Evolutionary conservation across 2,113 vertebrate genomes (phyloP).

Genomic region (Hipposideros armiger): DNA sequence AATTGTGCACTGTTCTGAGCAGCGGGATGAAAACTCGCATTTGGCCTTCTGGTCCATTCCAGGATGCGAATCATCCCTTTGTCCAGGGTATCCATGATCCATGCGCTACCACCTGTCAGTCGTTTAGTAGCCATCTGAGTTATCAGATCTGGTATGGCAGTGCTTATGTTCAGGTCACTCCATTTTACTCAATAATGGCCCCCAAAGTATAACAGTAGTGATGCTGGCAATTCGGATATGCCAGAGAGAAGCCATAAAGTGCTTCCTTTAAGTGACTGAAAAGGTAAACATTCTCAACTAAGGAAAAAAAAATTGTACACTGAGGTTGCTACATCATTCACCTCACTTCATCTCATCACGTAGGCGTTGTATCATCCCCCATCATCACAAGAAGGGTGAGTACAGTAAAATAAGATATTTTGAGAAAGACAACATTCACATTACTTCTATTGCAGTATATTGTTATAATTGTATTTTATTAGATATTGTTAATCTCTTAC

Average conservation of each 20-base stretch:
- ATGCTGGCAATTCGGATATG: background rate
- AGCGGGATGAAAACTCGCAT: background rate
- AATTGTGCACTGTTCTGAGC: background rate
- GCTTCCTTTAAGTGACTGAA: background rate
- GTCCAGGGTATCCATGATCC: background rate
- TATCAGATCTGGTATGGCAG: background rate
- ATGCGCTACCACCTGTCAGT: background rate
- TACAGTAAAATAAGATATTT: background rate
- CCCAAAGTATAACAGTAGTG: background rate
- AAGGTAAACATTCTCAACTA: background rate
- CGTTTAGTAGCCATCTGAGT: background rate
- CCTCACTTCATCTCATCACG: background rate
- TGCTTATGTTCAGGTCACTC: background rate
- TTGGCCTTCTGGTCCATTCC: no score
- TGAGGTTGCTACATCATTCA: background rate
- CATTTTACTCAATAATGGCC: background rate
- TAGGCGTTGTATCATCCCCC: background rate
- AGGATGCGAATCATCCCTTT: background rate
- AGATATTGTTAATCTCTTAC: no score
- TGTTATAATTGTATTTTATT: no score
- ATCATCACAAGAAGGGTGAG: background rate
- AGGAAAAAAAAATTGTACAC: background rate
- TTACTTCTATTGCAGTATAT: no score
- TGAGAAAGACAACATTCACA: no score
- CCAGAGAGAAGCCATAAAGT: background rate